Evolutionary conservation across 2,797 vertebrate species (phyloP).

Genomic region (Tragopan temminckii): DNA sequence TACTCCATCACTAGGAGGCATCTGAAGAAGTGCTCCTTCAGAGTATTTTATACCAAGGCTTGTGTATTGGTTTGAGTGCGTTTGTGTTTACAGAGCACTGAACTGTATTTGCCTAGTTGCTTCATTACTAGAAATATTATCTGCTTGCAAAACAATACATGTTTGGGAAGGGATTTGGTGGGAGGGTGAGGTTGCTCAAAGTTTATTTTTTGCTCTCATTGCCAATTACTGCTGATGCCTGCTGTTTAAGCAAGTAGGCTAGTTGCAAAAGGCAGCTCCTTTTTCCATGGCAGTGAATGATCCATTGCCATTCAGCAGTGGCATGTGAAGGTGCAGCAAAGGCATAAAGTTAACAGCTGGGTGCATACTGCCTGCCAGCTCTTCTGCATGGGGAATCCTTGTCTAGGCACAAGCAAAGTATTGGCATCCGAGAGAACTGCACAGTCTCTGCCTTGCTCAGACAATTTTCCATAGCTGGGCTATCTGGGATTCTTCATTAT

Average conservation of each 20-base stretch:
- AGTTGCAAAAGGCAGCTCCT: background rate
- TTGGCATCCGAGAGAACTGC: background rate
- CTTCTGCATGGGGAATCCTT: background rate
- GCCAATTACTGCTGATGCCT: background rate
- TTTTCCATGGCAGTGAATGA: background rate
- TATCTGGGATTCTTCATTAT: background rate
- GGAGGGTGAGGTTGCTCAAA: background rate
- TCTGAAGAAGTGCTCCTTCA: background rate
- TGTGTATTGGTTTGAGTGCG: background rate
- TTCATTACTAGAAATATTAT: constrained; percentile 40
- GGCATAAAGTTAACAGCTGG: constrained; percentile 6
- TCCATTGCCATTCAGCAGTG: background rate
- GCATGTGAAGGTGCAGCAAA: background rate
- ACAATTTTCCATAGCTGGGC: background rate
- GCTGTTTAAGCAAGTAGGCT: constrained; percentile 15
- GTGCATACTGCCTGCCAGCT: background rate
- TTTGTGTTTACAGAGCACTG: background rate
- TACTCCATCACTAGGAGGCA: background rate
- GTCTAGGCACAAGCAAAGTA: background rate
- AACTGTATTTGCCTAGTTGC: constrained; percentile 40
- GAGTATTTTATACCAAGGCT: background rate
- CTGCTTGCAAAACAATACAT: constrained; percentile 24
- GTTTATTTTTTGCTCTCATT: background rate
- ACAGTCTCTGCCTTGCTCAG: background rate
- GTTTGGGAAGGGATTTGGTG: constrained; percentile 38